Evolutionary conservation across 2,888 invertebrate genomes (phyloP).

Genomic region (Lepidochrysops patricia): DNA sequence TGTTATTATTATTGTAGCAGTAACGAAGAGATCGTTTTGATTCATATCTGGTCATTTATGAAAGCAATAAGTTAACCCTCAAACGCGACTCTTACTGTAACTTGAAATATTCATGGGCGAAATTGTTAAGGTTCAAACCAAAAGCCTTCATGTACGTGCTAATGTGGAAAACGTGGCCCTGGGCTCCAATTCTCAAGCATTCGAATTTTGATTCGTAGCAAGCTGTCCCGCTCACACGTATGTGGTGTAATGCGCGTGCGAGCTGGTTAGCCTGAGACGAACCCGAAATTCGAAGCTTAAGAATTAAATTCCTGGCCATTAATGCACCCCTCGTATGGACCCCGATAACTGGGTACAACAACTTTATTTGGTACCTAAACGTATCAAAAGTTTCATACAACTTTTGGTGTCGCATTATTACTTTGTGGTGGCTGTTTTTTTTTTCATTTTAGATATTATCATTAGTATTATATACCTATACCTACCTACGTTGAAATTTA

Average conservation of each 20-base stretch:
- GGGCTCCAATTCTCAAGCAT: too few species aligned
- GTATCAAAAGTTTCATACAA: neutral
- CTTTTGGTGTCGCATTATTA: neutral
- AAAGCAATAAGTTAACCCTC: neutral
- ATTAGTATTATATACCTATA: too few species aligned
- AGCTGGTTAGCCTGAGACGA: too few species aligned
- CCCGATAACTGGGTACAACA: slow-evolving; percentile 69
- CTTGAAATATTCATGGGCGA: slow-evolving; percentile 14
- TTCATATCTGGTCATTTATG: neutral
- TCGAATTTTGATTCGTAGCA: too few species aligned
- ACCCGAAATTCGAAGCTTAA: too few species aligned
- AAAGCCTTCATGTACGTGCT: slow-evolving; percentile 17
- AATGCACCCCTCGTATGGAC: slow-evolving; percentile 58
- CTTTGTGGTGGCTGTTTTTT: neutral
- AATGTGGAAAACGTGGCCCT: slow-evolving; percentile 32
- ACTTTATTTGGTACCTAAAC: slow-evolving; percentile 64
- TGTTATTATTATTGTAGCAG: neutral
- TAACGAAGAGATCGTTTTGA: neutral
- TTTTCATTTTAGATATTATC: too few species aligned
- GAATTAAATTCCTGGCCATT: too few species aligned
- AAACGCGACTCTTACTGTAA: neutral
- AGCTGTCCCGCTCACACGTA: too few species aligned
- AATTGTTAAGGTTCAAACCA: slow-evolving; percentile 13
- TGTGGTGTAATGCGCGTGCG: too few species aligned
- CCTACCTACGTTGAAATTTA: too few species aligned